Conservation (phyloP, 2,113 vertebrate genomes). For the Pyxicephalus adspersus region DNA sequence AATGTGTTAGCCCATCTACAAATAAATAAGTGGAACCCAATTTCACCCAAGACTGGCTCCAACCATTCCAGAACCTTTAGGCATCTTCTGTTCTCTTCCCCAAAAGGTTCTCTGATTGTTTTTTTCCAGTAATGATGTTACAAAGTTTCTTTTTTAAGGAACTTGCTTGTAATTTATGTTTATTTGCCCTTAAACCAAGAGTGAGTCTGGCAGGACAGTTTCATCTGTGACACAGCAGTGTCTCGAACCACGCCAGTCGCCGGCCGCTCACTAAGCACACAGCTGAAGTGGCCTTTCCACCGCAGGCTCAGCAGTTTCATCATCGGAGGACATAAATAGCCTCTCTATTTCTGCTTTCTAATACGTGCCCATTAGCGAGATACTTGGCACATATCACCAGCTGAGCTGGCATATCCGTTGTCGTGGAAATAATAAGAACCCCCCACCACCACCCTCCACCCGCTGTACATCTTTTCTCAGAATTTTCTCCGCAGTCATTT, state of each 20-base stretch:
- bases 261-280: neutral
- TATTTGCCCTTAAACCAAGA: too few species aligned
- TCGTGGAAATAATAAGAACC: conserved; percentile 9
- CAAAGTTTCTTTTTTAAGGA: neutral
- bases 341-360: conserved; percentile 30
- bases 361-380: conserved; percentile 39
- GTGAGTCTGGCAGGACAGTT: neutral
- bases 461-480: neutral
- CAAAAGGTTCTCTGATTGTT: too few species aligned
- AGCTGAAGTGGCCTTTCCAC: conserved; percentile 19
- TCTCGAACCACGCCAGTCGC: conserved; percentile 2
- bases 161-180: neutral
- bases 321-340: conserved; percentile 19
- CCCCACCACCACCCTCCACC: too few species aligned
- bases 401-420: conserved; percentile 30
- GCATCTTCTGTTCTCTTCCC: too few species aligned
- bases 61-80: too few species aligned
- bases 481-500: neutral
- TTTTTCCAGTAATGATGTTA: neutral
- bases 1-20: too few species aligned
- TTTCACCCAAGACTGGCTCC: too few species aligned
- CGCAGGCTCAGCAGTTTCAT: conserved; percentile 20
- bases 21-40: too few species aligned
- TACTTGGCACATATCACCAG: conserved; percentile 22
- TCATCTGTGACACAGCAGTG: conserved; percentile 29